Evolutionary conservation across 2,797 vertebrate species (phyloP).

Genomic region (Leptoclinus maculatus): DNA sequence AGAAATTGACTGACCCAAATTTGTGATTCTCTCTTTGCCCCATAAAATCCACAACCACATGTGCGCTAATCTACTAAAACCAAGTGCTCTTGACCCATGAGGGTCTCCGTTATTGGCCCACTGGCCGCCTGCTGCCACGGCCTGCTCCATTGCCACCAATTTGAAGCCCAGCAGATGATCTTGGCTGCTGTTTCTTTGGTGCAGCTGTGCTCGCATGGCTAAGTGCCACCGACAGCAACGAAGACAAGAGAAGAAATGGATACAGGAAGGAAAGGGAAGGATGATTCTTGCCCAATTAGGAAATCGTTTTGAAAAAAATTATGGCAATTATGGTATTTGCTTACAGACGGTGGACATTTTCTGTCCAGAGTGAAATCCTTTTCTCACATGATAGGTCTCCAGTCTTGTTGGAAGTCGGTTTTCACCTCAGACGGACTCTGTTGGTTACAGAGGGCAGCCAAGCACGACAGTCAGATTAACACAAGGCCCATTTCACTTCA

Average conservation of each 20-base stretch:
- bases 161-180: constrained; percentile 64
- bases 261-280: constrained; percentile 47
- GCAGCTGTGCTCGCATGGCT: constrained; percentile 73
- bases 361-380: neutral
- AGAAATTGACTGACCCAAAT: constrained; percentile 39
- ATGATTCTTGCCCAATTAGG: constrained; percentile 26
- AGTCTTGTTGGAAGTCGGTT: constrained; percentile 36
- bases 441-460: constrained; percentile 42
- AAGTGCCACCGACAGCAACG: constrained; percentile 51
- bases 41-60: constrained; percentile 50
- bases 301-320: constrained; percentile 19
- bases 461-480: constrained; percentile 70
- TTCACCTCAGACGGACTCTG: constrained; percentile 53
- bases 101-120: constrained; percentile 55
- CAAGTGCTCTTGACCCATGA: constrained; percentile 63
- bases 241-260: constrained; percentile 46
- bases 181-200: constrained; percentile 62
- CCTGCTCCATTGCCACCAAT: constrained; percentile 49
- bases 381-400: neutral
- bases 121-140: constrained; percentile 37
- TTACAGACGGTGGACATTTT: constrained; percentile 1
- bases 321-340: constrained; percentile 8
- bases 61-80: constrained; percentile 56
- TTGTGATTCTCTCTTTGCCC: constrained; percentile 32
- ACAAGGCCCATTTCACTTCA: constrained; percentile 62